Evolutionary conservation across 2,797 vertebrate species (phyloP).

Genomic region (Carcharodon carcharias): DNA sequence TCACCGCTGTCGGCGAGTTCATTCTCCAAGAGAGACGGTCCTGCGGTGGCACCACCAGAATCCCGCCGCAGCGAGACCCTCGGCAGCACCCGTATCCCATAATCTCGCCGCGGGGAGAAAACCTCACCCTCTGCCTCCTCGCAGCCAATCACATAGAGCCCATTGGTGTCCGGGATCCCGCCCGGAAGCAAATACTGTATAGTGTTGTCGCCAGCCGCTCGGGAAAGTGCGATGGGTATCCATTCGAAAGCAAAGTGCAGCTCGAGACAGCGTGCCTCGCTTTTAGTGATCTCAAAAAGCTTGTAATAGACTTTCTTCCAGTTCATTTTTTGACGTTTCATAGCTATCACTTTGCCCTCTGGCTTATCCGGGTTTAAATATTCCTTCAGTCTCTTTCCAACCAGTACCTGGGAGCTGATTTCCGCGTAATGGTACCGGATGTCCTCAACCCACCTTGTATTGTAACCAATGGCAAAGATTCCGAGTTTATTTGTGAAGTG

Average conservation of each 20-base stretch:
- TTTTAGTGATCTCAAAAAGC: conserved; percentile 94
- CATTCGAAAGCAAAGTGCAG: conserved; percentile 96
- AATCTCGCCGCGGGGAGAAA: conserved; percentile 21
- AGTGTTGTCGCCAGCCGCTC: conserved; percentile 66
- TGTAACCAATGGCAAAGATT: conserved; percentile 93
- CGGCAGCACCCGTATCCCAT: conserved; percentile 10
- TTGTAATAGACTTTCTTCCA: conserved; percentile 99
- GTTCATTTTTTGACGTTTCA: conserved; percentile 97
- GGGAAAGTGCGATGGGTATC: conserved; percentile 84
- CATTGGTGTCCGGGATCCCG: conserved; percentile 88
- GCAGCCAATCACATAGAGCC: conserved; percentile 86
- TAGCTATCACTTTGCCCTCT: conserved; percentile 86
- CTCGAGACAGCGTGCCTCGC: conserved; percentile 88
- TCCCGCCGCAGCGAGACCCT: neutral
- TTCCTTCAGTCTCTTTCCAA: conserved; percentile 88
- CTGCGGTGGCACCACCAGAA: neutral
- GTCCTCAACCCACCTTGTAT: conserved; percentile 93
- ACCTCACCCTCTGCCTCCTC: conserved; percentile 52
- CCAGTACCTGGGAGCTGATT: conserved; percentile 93
- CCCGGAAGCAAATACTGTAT: conserved; percentile 88
- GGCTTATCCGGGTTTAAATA: conserved; percentile 97
- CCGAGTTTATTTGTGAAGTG: conserved; percentile 97
- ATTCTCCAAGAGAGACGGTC: neutral
- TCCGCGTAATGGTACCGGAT: conserved; percentile 93
- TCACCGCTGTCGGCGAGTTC: neutral